Evolutionary conservation across 2,113 vertebrate genomes (phyloP).

Genomic region (Hassar affinis): DNA sequence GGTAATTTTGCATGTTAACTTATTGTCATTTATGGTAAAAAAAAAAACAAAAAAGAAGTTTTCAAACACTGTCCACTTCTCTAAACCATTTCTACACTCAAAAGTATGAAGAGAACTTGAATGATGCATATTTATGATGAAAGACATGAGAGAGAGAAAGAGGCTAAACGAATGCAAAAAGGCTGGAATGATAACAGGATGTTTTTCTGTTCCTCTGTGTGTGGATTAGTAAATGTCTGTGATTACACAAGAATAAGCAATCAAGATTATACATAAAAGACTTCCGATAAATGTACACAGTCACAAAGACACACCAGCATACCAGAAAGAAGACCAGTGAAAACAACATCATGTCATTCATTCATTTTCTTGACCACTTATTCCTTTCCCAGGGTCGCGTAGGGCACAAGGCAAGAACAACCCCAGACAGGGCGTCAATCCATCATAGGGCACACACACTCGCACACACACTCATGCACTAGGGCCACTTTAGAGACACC

Average conservation of each 20-base stretch:
- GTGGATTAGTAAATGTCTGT: background rate
- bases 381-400: too few species aligned
- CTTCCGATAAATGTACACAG: background rate
- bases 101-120: background rate
- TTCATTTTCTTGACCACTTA: too few species aligned
- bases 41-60: too few species aligned
- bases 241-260: background rate
- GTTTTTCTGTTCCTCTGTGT: background rate
- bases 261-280: background rate
- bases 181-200: conserved; percentile 5
- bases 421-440: too few species aligned
- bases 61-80: background rate
- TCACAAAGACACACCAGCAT: background rate
- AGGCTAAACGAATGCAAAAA: background rate
- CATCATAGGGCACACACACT: too few species aligned
- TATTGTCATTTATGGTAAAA: too few species aligned
- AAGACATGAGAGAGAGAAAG: background rate
- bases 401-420: too few species aligned
- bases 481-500: too few species aligned
- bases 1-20: too few species aligned
- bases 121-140: background rate
- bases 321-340: background rate
- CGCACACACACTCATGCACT: too few species aligned
- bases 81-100: background rate
- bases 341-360: too few species aligned